Base-by-base conservation (phyloP, 2,888 invertebrate species). In the Phengaris alcon region DNA sequence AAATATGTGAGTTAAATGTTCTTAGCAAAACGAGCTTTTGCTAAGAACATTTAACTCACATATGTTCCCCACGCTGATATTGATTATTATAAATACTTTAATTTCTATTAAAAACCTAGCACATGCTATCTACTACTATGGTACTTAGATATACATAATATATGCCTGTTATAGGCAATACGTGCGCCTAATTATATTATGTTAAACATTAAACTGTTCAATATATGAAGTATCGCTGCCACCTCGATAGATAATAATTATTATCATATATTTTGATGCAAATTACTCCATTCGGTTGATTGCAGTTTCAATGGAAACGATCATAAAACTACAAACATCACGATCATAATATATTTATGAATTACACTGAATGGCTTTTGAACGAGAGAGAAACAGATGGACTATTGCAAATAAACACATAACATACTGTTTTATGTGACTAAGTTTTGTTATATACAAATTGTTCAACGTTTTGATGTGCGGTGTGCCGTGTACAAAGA, bases 221-320 rank as follows among this genome's bases (percentile, higher is more conserved):
- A 22, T 64, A 4, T 64, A 64, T 44, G 64, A 44, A 64, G 64
- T 64, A 35, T 64, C 44, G 52, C 52, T 52, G 64, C 64, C 64
- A 64, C 64, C 44, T 64, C 64, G 13, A 64, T 64, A 64, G 64
- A 64, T 64, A 64, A 44, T 13, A 6, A 22, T 22, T 22, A 22
- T 22, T 22, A 64, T 64, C 64, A 15, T 8, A 5, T 35, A 64
- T 64, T 64, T 64, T 35, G 64, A 64, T 64, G 64, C 64, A 64
- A 64, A 64, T 64, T 64, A 64, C 2, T 64, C 64, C 44, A 35
- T 64, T 64, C 64, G 64, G 44, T 64, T 64, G 64, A 64, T 64
- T 64, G 64, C 35, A 64, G 22, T 64, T 64, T 12, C 64, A 64
- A 64, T 64, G 59, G 35, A 64, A 44, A 12, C 64, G 35, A 44